These are phyloP conservation scores for Salvelinus alpinus DNA, from an alignment of 2,113 vertebrate genomes.

Conservation along the genomic window DNA sequence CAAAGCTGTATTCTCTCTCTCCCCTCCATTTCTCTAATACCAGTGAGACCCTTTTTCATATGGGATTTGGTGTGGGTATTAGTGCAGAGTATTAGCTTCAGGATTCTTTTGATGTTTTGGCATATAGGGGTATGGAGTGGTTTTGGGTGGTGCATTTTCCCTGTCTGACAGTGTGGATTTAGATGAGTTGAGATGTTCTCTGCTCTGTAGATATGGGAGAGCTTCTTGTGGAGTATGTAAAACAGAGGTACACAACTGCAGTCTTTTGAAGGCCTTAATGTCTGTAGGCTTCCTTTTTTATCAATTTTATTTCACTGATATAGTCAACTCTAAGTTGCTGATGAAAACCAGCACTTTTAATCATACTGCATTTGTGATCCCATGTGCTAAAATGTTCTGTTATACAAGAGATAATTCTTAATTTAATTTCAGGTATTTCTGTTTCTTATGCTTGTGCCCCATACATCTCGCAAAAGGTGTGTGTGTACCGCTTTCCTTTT, in stretches of 20 bases:
- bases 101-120: conserved; percentile 6
- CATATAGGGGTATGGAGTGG: not conserved
- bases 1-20: not conserved
- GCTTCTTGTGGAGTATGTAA: not conserved
- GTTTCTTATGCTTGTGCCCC: not conserved
- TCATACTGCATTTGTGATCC: not conserved
- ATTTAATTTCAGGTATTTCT: not conserved
- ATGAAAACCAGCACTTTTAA: not conserved
- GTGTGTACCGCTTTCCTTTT: not conserved
- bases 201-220: not conserved
- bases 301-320: not conserved
- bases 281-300: not conserved
- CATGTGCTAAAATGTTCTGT: not conserved
- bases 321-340: too few relatives aligned
- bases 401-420: not conserved
- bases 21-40: not conserved
- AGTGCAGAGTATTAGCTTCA: not conserved
- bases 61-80: conserved; percentile 15
- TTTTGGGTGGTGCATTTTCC: not conserved
- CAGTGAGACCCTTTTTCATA: conserved; percentile 6
- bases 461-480: not conserved
- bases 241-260: not conserved
- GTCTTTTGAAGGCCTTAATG: not conserved
- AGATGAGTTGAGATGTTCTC: not conserved
- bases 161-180: not conserved